Conservation (phyloP, 1,140 invertebrate genomes). For the Lepidurus couesii region DNA sequence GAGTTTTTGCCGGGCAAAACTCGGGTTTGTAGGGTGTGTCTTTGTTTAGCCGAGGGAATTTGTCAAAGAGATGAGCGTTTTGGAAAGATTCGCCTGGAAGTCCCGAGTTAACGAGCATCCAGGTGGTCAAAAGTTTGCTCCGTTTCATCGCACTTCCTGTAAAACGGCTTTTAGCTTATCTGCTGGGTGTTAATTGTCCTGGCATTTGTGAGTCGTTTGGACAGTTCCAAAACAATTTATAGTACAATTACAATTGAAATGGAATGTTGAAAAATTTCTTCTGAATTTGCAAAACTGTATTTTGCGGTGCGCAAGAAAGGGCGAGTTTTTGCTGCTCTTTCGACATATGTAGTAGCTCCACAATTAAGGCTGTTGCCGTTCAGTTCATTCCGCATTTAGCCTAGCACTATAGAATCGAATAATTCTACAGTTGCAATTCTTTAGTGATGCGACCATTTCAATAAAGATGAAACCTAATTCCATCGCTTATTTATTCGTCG, state of each 20-base stretch:
- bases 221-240: neutral
- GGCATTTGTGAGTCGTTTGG: neutral
- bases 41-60: neutral
- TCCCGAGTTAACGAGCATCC: neutral
- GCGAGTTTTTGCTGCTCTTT: no score
- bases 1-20: neutral
- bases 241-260: no score
- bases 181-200: neutral
- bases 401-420: neutral
- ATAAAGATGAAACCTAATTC: neutral
- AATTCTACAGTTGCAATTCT: neutral
- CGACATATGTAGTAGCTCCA: no score
- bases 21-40: neutral
- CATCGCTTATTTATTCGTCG: neutral
- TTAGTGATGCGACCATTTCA: neutral
- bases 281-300: no score
- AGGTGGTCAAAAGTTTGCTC: neutral
- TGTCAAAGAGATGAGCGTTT: conserved; percentile 7
- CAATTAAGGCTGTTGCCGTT: no score
- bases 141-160: conserved; percentile 13
- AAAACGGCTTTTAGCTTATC: neutral
- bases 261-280: no score
- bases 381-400: neutral
- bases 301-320: no score
- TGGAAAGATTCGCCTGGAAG: neutral